These are phyloP conservation scores for Cheilinus undulatus DNA, from an alignment of 2,113 vertebrate genomes.

Conservation along the genomic window DNA sequence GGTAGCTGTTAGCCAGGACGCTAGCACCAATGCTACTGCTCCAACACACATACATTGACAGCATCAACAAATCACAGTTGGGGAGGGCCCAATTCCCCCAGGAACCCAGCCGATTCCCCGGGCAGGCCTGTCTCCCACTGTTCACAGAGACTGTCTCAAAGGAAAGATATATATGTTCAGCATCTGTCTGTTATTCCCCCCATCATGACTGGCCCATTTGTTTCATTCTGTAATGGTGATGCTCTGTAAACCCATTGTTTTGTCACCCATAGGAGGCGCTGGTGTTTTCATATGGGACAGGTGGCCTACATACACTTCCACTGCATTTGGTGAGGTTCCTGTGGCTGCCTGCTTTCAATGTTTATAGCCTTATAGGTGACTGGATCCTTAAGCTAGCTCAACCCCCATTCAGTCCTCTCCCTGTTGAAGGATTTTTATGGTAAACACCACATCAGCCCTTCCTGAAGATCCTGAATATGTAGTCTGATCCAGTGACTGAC, in stretches of 20 bases:
- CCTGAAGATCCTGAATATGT: conserved; percentile 21
- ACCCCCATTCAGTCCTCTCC: conserved; percentile 52
- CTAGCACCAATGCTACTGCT: too few relatives aligned
- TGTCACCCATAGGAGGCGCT: conserved; percentile 87
- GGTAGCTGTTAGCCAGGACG: too few relatives aligned
- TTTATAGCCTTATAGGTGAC: conserved; percentile 66
- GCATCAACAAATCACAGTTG: too few relatives aligned
- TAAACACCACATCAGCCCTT: conserved; percentile 30
- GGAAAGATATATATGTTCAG: conserved; percentile 23
- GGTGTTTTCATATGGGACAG: conserved; percentile 86
- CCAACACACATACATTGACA: too few relatives aligned
- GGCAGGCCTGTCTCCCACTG: conserved; percentile 15
- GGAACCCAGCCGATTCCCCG: too few relatives aligned
- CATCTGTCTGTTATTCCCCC: conserved; percentile 38
- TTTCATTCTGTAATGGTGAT: conserved; percentile 70
- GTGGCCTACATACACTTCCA: conserved; percentile 84
- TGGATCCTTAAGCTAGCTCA: conserved; percentile 38
- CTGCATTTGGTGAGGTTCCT: conserved; percentile 86
- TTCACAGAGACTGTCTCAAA: conserved; percentile 28
- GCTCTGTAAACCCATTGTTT: conserved; percentile 82
- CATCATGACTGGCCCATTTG: conserved; percentile 59
- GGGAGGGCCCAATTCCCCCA: too few relatives aligned
- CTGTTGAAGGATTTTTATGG: conserved; percentile 43
- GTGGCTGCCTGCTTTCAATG: conserved; percentile 78
- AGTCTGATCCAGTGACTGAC: conserved; percentile 12